A percentile compares a stretch with the other conserved stretches of the same genome.
These are phyloP conservation scores for Pocillopora verrucosa DNA, from an alignment of 64 coral and sea anemone species.

Conservation along the genomic window DNA sequence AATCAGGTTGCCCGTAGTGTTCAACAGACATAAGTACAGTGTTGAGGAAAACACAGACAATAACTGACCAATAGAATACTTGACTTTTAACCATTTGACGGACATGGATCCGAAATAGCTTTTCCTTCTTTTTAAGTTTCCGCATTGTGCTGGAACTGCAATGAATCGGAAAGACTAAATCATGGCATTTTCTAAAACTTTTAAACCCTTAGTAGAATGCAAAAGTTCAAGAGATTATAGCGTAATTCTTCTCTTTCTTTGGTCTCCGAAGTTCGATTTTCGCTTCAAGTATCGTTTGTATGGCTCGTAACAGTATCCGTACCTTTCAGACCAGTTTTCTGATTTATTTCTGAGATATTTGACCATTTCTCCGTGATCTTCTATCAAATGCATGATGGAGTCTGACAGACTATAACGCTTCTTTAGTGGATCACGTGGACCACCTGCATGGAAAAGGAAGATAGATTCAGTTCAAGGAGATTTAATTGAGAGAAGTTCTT, in stretches of 20 bases:
- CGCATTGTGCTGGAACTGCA: slow-evolving; percentile 64
- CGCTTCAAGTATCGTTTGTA: neutral
- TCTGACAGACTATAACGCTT: slow-evolving; percentile 93
- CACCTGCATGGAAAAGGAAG: slow-evolving; percentile 43
- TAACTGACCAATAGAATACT: slow-evolving; percentile 94
- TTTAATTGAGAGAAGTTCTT: neutral
- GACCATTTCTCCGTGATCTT: slow-evolving; percentile 74
- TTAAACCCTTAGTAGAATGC: neutral
- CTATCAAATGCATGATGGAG: slow-evolving; percentile 92
- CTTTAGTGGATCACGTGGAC: slow-evolving; percentile 75
- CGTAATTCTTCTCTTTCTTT: too few species aligned
- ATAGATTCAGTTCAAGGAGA: neutral
- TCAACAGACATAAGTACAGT: slow-evolving; percentile 84
- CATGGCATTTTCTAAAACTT: too few species aligned
- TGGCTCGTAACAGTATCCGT: neutral
- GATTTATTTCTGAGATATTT: slow-evolving; percentile 78
- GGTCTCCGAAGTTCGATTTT: too few species aligned
- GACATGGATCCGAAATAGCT: slow-evolving; percentile 54
- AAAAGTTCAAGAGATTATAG: neutral
- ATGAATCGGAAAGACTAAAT: neutral
- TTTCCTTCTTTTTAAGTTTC: slow-evolving; percentile 89
- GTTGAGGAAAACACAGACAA: slow-evolving; percentile 96
- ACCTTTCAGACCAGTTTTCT: slow-evolving; percentile 59
- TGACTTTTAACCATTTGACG: slow-evolving; percentile 79
- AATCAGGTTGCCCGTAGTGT: slow-evolving; percentile 76